These are phyloP conservation scores for Myrmecophaga tridactyla DNA, from an alignment of 2,113 vertebrate species.

Conservation along the genomic window DNA sequence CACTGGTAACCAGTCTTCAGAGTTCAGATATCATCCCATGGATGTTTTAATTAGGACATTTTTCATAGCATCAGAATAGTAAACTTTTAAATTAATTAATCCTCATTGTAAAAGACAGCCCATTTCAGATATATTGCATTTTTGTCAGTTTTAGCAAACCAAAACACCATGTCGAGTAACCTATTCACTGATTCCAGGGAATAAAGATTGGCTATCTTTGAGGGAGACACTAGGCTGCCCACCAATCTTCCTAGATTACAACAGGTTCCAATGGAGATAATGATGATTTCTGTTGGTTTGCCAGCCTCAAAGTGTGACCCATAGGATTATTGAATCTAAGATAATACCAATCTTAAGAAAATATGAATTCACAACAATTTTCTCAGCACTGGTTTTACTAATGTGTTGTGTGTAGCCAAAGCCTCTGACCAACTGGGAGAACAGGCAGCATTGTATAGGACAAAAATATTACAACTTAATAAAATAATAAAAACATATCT, in stretches of 20 bases:
- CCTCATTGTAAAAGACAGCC: too few relatives aligned
- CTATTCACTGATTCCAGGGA: not conserved
- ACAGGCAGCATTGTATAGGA: not conserved
- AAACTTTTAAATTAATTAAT: too few relatives aligned
- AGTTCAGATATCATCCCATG: too few relatives aligned
- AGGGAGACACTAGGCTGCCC: not conserved
- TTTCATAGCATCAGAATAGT: too few relatives aligned
- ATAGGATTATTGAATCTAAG: not conserved
- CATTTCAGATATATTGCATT: too few relatives aligned
- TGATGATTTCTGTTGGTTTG: too few relatives aligned
- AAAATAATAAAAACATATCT: too few relatives aligned
- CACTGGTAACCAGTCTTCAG: too few relatives aligned
- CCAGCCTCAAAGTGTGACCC: not conserved
- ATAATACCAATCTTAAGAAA: not conserved
- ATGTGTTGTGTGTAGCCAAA: not conserved
- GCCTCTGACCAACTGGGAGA: not conserved
- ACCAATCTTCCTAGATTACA: not conserved
- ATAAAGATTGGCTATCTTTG: not conserved
- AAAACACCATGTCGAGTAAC: not conserved
- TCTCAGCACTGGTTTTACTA: not conserved
- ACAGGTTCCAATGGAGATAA: not conserved
- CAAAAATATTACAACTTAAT: not conserved
- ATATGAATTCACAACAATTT: not conserved
- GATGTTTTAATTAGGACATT: too few relatives aligned
- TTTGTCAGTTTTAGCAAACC: too few relatives aligned